These are phyloP conservation scores for Lamellibrachia satsuma DNA, from an alignment of 2,888 invertebrate genomes.

Conservation along the genomic window DNA sequence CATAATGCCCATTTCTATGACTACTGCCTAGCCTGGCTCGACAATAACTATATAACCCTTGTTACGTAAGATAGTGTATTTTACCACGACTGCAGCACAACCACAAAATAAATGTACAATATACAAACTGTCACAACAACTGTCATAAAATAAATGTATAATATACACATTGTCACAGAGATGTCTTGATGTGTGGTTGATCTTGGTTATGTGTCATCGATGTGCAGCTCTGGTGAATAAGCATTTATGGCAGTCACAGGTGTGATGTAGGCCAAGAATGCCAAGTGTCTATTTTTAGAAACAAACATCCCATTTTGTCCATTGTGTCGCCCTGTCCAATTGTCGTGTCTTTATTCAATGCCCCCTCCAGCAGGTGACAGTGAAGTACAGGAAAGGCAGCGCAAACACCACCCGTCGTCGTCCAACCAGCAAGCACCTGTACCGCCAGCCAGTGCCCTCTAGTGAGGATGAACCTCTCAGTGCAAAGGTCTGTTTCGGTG, in stretches of 20 bases:
- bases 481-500: neutral
- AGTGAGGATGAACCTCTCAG: neutral
- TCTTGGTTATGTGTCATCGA: neutral
- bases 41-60: too few species aligned
- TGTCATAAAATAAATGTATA: too few species aligned
- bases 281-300: neutral
- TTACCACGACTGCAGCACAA: too few species aligned
- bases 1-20: too few species aligned
- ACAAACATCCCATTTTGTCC: neutral
- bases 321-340: neutral
- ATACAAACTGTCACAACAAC: too few species aligned
- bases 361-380: neutral
- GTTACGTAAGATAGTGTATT: too few species aligned
- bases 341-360: neutral
- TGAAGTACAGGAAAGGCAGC: neutral
- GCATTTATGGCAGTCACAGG: neutral
- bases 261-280: neutral
- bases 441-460: neutral
- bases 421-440: neutral
- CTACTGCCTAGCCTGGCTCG: too few species aligned
- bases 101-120: too few species aligned
- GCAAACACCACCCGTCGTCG: neutral
- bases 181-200: neutral
- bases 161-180: neutral
- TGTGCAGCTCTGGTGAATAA: neutral